Evolutionary conservation across 2,113 vertebrate species (phyloP).

Genomic region (Helogale parvula): DNA sequence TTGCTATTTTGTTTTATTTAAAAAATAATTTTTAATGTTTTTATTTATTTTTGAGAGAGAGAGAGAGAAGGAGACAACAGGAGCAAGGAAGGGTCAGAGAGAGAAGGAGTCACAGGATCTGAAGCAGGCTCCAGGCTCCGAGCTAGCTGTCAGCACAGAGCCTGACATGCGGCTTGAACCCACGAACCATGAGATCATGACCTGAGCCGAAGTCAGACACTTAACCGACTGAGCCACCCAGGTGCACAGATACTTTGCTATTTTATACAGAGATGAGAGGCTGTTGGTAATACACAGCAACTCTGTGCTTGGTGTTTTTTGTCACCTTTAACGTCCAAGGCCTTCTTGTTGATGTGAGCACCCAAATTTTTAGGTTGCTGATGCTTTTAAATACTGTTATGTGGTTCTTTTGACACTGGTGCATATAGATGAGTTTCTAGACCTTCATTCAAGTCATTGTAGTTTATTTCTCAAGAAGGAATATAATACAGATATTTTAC

Average conservation of each 20-base stretch:
- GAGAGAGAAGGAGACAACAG: too few species aligned
- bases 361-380: background rate
- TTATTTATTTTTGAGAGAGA: too few species aligned
- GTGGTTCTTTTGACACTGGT: background rate
- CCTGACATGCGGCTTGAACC: too few species aligned
- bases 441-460: background rate
- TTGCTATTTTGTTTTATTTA: too few species aligned
- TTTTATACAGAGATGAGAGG: background rate
- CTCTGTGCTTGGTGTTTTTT: background rate
- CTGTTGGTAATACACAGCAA: background rate
- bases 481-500: background rate
- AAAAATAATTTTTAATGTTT: too few species aligned
- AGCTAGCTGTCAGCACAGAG: too few species aligned
- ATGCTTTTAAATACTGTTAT: background rate
- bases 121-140: background rate
- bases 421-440: background rate
- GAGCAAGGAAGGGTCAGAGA: background rate
- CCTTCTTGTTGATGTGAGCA: background rate
- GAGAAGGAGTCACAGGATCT: background rate
- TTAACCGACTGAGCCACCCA: too few species aligned
- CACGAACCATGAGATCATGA: background rate
- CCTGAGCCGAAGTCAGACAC: background rate
- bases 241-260: background rate
- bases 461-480: slow-evolving; percentile 51
- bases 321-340: background rate